These are phyloP conservation scores for Callocephalon fimbriatum DNA, from an alignment of 2,113 vertebrate genomes.

Conservation along the genomic window DNA sequence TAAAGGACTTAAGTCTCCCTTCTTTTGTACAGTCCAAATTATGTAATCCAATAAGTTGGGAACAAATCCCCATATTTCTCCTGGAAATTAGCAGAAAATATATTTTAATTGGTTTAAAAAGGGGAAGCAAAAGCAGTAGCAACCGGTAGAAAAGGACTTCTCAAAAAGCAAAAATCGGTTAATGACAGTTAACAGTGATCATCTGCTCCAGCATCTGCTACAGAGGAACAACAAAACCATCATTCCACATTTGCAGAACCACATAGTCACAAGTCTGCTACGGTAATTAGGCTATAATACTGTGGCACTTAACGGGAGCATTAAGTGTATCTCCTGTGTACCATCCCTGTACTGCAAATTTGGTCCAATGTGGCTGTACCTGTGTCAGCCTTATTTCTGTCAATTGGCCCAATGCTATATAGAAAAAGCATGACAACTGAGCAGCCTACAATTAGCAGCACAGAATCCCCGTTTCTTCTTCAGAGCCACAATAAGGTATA, in stretches of 20 bases:
- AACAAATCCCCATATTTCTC: neutral
- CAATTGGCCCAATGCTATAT: accelerated
- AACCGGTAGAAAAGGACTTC: neutral
- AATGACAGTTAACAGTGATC: neutral
- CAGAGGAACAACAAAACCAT: neutral
- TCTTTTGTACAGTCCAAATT: neutral
- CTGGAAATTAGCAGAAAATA: neutral
- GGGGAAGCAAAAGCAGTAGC: neutral
- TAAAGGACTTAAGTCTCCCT: neutral
- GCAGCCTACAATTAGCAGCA: neutral
- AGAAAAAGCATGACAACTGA: neutral
- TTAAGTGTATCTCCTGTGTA: neutral
- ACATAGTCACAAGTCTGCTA: neutral
- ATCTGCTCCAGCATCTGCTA: neutral
- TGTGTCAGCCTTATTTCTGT: neutral
- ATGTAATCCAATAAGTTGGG: neutral
- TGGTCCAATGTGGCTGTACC: neutral
- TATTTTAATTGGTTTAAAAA: neutral
- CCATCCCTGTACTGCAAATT: neutral
- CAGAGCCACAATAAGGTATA: neutral
- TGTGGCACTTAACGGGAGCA: neutral
- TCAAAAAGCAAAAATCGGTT: neutral
- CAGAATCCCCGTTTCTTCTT: neutral
- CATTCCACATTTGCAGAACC: neutral
- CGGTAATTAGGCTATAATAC: neutral